phyloP scores from a whole-genome alignment of 2,113 vertebrate genomes.

The Eulacestoma nigropectus region DNA sequence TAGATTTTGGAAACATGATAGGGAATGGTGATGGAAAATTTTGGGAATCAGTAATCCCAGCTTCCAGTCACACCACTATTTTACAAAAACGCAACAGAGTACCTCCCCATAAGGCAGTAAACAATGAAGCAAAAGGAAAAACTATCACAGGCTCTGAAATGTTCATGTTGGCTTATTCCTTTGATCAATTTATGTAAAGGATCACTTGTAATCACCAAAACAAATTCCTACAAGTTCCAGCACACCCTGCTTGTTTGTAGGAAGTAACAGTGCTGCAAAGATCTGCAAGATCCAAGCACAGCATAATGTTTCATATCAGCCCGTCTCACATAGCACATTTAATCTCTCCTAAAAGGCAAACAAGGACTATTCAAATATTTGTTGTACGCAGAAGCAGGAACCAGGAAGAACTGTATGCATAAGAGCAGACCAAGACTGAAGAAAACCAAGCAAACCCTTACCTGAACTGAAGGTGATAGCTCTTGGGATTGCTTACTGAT shows the following conservation, averaged over 20 bases:
- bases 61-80: neutral
- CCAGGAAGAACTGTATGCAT: neutral
- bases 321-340: neutral
- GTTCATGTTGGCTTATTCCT: neutral
- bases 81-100: neutral
- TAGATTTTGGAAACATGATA: neutral
- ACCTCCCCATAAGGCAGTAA: neutral
- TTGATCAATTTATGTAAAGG: neutral
- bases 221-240: neutral
- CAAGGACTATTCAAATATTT: neutral
- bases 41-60: neutral
- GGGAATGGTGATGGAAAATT: neutral
- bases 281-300: neutral
- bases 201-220: neutral
- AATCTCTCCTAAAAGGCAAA: conserved; percentile 23
- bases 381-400: neutral
- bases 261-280: neutral
- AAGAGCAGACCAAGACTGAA: neutral
- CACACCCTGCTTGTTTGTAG: neutral
- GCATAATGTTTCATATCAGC: neutral
- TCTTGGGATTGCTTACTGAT: conserved; percentile 61
- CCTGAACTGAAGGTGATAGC: conserved; percentile 72
- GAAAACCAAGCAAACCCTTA: conserved; percentile 35
- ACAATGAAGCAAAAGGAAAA: neutral
- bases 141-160: neutral